Evolutionary conservation across 2,113 vertebrate genomes (phyloP), one percentile per base, ranked within the genome.

Genomic region (Mionectes macconnelli): DNA sequence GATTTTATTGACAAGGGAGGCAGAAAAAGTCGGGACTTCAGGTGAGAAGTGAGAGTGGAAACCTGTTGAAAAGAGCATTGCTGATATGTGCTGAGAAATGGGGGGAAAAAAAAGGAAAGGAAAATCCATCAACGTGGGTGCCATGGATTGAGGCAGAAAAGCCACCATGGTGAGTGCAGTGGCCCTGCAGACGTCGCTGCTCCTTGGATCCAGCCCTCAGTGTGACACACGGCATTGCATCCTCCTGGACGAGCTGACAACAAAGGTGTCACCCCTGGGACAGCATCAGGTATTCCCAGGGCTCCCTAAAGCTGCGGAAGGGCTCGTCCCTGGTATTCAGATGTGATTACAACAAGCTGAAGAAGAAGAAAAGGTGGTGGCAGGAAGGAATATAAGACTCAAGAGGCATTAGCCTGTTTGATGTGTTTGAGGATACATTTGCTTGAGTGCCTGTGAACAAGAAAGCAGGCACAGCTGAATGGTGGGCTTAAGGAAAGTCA

Each of bases 341-440:
- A 86, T 81, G 78, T 31, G 74, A 75, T 89, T 53, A 18, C 75
- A 90, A 35, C 40, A 39, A 74, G 44, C 55, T 89, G 37, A 88
- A 87, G 60, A 12, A 12, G 42, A 87, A 92, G 67, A 87, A 63
- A 63, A 83, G 82, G 84, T 91, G 64, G 76, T 63, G 84, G 67
- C 95, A 96, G 95, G 96, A 94, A 94, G 90, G 87, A 95, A 60
- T 63, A 79, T 16, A 88, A 80, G 84, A 47, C 66, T 94, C 74
- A 77, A 97, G 96, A 96, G 89, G 84, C 89, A 96, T 96, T 92
- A 96, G 74, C 13, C 66, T 95, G 84, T 91, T 94, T 89, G 79
- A 91, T 62, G 60, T 96, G 86, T 96, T 96, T 96, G 86, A 66
- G 86, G 33, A 94, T 69, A 57, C 27, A 1, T 88, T 87, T 94